phyloP scores from a whole-genome alignment of 2,888 invertebrate species.

The Meghimatium bilineatum region DNA sequence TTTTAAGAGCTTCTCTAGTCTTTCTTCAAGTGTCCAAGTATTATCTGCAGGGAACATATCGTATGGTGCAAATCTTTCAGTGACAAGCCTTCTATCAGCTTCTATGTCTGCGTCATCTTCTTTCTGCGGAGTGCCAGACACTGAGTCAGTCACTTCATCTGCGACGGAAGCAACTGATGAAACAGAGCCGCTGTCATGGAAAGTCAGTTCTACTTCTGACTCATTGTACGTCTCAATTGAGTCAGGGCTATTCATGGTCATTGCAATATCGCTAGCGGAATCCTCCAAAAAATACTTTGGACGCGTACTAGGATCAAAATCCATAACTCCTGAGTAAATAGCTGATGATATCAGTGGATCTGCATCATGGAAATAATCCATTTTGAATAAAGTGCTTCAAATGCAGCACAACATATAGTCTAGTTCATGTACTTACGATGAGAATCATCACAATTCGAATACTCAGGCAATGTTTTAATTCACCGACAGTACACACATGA shows the following conservation, averaged over 20 bases:
- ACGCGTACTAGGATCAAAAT: slow-evolving; percentile 32
- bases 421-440: neutral
- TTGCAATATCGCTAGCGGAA: neutral
- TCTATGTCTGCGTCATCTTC: slow-evolving; percentile 26
- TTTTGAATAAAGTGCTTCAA: neutral
- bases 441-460: neutral
- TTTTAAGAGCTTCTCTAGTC: slow-evolving; percentile 14
- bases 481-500: neutral
- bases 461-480: neutral
- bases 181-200: slow-evolving; percentile 30
- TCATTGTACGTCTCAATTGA: slow-evolving; percentile 38
- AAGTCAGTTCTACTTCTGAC: slow-evolving; percentile 35
- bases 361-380: slow-evolving; percentile 36
- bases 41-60: slow-evolving; percentile 34
- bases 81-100: slow-evolving; percentile 19
- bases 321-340: slow-evolving; percentile 19
- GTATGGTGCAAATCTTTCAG: slow-evolving; percentile 22
- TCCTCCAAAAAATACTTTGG: slow-evolving; percentile 16
- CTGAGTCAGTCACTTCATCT: slow-evolving; percentile 8
- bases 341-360: slow-evolving; percentile 35
- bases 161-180: slow-evolving; percentile 17
- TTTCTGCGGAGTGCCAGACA: slow-evolving; percentile 21
- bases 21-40: slow-evolving; percentile 35
- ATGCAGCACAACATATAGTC: neutral
- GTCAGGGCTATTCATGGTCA: slow-evolving; percentile 40